Base-by-base conservation (phyloP, 1,140 invertebrate species). In the Trichonephila clavata region DNA sequence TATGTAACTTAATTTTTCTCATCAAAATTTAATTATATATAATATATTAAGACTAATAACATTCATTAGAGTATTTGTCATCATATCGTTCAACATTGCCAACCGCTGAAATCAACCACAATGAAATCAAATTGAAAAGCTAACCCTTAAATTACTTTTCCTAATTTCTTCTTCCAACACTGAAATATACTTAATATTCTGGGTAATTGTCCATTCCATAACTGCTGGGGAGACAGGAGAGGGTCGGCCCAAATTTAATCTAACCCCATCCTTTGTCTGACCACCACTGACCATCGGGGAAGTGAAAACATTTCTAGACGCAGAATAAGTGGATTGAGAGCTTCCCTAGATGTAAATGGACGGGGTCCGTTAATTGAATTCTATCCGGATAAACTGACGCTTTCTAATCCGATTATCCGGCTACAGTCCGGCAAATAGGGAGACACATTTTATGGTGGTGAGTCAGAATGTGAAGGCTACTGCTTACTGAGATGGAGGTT, bases 401-500 rank as follows among this genome's bases (percentile, higher is more conserved):
- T 77, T 77, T 77, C 71, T 77, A 77, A 77, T 77, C 71, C 71
- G 71, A 77, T 77, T 77, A 77, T 77, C 24, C 71, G 71, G 71
- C 27, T 27, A 77, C 24, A 20, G 71, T 77, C 71, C 71, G 18
- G 71, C 27, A 68, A 68, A 4, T 68, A 24, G 24, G 65, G n/a
- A 77, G 71, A 77, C 5, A 27, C 71, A 39, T 77, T 77, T 77
- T 77, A 39, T 77, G 71, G 27, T 39, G 27, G 71, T 77, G 27
- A 77, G 71, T 77, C 27, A 77, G 71, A 13, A 18, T 18, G 71
- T 77, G 50, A 50, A 50, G 50, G 50, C 50, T 50, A 50, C 50
- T 7, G 50, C 50, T 50, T 50, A 50, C 50, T 50, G 50, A 50
- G 50, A 50, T 50, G 50, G 50, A 50, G 8, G 50, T 5, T 50